A percentile compares a stretch with the other conserved stretches of the same genome.
These are phyloP conservation scores for Babylonia areolata DNA, from an alignment of 1,140 invertebrate species.

Conservation along the genomic window DNA sequence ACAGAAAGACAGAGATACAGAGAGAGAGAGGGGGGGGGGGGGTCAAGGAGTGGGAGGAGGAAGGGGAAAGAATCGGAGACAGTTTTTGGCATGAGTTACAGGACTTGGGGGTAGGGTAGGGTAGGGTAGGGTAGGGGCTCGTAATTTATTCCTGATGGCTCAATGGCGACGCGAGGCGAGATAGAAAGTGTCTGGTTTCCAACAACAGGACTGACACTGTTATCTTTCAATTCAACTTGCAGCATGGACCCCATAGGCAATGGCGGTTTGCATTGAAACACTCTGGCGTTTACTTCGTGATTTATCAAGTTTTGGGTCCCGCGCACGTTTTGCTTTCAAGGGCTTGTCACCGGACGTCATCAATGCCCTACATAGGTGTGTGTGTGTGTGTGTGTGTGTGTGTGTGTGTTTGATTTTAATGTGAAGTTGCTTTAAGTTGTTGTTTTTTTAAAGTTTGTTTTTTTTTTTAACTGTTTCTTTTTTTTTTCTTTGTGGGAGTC, in stretches of 20 bases:
- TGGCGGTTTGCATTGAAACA: background rate
- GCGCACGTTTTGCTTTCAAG: no score
- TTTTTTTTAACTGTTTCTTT: no score
- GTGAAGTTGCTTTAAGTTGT: no score
- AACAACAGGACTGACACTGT: background rate
- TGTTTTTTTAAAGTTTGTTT: no score
- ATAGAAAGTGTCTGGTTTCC: conserved; percentile 1
- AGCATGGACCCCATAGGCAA: no score
- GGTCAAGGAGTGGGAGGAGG: background rate
- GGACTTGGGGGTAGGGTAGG: background rate
- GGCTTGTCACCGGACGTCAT: no score
- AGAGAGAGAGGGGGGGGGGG: background rate
- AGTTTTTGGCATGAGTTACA: background rate
- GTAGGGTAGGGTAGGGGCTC: background rate
- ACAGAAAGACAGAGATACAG: background rate
- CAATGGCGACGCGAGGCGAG: background rate
- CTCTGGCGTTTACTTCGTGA: background rate
- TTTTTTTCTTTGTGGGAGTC: no score
- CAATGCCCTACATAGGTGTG: no score
- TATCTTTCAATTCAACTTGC: background rate
- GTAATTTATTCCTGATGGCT: conserved; percentile 10
- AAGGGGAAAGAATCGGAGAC: conserved; percentile 6
- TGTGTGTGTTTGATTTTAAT: no score
- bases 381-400: no score
- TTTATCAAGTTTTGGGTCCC: no score